Conservation (phyloP, 1,140 invertebrate species). For the Pseudobourletiella spinata region DNA sequence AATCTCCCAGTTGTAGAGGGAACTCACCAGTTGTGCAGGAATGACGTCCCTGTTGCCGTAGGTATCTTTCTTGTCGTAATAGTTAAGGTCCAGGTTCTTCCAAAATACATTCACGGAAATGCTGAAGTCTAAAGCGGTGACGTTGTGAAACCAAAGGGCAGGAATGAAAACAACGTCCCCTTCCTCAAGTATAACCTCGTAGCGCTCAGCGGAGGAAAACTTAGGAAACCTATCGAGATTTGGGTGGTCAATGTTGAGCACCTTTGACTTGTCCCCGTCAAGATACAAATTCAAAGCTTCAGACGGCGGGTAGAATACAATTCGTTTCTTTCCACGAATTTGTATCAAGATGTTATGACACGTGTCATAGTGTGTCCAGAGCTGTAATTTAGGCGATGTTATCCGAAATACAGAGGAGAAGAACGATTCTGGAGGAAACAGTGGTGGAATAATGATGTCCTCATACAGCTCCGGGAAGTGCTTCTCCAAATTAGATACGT, state of each 20-base stretch:
- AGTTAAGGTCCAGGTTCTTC: conserved; percentile 44
- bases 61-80: conserved; percentile 50
- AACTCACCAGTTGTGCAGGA: conserved; percentile 41
- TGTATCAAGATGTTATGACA: conserved; percentile 55
- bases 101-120: conserved; percentile 55
- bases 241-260: conserved; percentile 50
- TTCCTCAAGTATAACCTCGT: conserved; percentile 45
- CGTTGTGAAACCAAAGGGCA: conserved; percentile 55
- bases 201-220: conserved; percentile 42
- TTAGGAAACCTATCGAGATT: conserved; percentile 46
- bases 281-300: conserved; percentile 49
- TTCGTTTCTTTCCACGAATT: conserved; percentile 47
- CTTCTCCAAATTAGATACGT: conserved; percentile 45
- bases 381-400: conserved; percentile 44
- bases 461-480: conserved; percentile 46
- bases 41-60: conserved; percentile 52
- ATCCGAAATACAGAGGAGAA: conserved; percentile 54
- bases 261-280: conserved; percentile 51
- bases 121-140: conserved; percentile 46
- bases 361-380: conserved; percentile 58
- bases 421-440: conserved; percentile 43
- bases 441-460: conserved; percentile 45
- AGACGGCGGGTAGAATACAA: conserved; percentile 47
- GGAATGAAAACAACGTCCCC: conserved; percentile 51
- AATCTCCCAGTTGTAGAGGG: no score